Evolutionary conservation across 2,113 vertebrate genomes (phyloP).

Genomic region (Brachyhypopomus gauderio): DNA sequence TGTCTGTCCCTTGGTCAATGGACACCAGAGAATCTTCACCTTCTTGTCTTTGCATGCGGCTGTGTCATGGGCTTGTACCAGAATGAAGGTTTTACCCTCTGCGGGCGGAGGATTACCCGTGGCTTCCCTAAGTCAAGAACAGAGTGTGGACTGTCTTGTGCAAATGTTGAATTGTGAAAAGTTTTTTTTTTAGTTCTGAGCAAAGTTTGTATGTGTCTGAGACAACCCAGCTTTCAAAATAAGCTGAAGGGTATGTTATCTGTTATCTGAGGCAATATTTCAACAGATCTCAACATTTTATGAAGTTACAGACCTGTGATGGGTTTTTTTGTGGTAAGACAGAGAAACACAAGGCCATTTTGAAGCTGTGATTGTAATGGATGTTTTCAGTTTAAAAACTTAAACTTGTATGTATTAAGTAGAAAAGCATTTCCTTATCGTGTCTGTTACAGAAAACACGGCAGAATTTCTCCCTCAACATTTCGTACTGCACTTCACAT

Average conservation of each 20-base stretch:
- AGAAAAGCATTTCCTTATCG: neutral
- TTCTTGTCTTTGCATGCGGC: conserved; percentile 29
- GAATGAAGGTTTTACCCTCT: neutral
- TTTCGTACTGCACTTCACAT: neutral
- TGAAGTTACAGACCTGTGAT: conserved; percentile 3
- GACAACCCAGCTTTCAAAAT: neutral
- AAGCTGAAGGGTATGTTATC: neutral
- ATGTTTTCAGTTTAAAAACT: neutral
- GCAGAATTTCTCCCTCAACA: neutral
- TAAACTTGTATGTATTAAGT: neutral
- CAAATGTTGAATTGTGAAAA: neutral
- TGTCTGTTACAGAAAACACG: conserved; percentile 41
- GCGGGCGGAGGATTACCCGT: neutral
- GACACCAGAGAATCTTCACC: conserved; percentile 6
- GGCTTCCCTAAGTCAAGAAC: neutral
- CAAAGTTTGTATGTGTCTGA: neutral
- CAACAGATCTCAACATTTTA: conserved; percentile 18
- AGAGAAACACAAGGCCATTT: neutral
- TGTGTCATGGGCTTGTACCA: conserved; percentile 1
- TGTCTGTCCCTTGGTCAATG: conserved; percentile 24
- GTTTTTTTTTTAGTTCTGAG: neutral
- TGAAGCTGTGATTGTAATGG: conserved; percentile 1
- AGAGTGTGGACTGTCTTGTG: neutral
- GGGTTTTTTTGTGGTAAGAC: neutral
- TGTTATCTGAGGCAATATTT: neutral